Percentiles rank a stretch among this genome's conserved stretches.
These are phyloP conservation scores for Paramormyrops kingsleyae DNA, from an alignment of 2,113 vertebrate genomes.

Conservation along the genomic window DNA sequence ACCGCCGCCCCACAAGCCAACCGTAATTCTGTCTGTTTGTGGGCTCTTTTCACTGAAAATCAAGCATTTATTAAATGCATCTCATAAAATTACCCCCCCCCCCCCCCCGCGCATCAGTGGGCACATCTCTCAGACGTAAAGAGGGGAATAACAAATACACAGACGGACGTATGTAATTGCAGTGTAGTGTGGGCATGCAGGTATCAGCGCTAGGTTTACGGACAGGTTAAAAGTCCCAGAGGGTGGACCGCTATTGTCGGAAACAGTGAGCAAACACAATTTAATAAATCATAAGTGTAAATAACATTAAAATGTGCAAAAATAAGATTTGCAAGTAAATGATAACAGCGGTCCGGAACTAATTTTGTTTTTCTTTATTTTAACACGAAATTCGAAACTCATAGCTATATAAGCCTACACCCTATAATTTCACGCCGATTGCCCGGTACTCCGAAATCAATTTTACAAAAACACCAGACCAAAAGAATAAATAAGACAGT, in stretches of 20 bases:
- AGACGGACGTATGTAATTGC: background rate
- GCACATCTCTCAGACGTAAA: background rate
- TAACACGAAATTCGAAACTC: background rate
- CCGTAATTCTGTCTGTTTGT: slow-evolving; percentile 4
- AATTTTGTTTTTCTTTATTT: background rate
- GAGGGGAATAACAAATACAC: background rate
- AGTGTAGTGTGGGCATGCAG: background rate
- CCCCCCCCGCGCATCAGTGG: background rate
- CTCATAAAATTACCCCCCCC: background rate
- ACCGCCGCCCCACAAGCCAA: slow-evolving; percentile 34
- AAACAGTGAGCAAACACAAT: background rate
- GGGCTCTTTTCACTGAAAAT: slow-evolving; percentile 9
- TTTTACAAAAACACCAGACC: background rate
- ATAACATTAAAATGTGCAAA: background rate
- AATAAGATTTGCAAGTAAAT: background rate
- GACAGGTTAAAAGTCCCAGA: background rate
- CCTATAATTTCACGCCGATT: background rate
- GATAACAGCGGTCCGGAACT: background rate
- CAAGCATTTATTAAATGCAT: slow-evolving; percentile 10
- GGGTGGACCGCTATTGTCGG: background rate
- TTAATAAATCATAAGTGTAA: background rate
- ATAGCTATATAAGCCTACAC: background rate
- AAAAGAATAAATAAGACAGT: background rate
- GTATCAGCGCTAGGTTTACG: background rate
- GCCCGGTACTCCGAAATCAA: background rate